Evolutionary conservation across 2,113 vertebrate species (phyloP), one percentile per base, ranked within the genome.

Genomic region (Rana temporaria): DNA sequence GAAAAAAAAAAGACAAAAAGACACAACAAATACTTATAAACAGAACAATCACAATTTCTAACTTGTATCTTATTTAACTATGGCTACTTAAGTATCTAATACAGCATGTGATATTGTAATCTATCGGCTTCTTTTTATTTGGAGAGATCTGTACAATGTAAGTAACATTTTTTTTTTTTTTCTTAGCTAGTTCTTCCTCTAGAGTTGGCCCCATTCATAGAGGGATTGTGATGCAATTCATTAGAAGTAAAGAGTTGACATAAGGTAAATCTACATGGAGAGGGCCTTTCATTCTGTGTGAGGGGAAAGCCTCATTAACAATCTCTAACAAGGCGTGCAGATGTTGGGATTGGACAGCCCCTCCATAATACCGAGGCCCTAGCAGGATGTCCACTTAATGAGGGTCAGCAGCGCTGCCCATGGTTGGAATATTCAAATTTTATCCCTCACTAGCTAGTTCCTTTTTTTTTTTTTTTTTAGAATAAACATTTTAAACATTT

Each of bases 271-370:
- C 93, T 95, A 91, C 93, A 94, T 93, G 89, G 91, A 92, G 92
- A 92, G 94, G 94, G 94, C 95, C 94, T 95, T 96, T 97, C 95
- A 97, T 95, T 93, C 91, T 92, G 94, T 90, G 91, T 90, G 90
- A 86, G 90, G 95, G 95, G 95, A 94, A 92, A 91, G 94, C 96
- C 97, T 98, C 97, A 99, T 99, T 99, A 98, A 98, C 94, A 95
- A 91, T 95, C 95, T 93, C 95, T 99, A 99, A 99, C 96, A 97
- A 98, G 96, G 97, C 97, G 95, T 97, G 96, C 96, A 98, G 96
- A 97, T 95, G 95, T 94, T 93, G 92, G 94, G 95, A 96, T 96
- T 95, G 95, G 94, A 96, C 95, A 96, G 96, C 94, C 96, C 95
- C 93, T 92, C 94, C 96, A 94, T 93, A 95, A 92, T 92, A 94